phyloP scores from a whole-genome alignment of 2,888 invertebrate genomes.

The Perdita meconis region DNA sequence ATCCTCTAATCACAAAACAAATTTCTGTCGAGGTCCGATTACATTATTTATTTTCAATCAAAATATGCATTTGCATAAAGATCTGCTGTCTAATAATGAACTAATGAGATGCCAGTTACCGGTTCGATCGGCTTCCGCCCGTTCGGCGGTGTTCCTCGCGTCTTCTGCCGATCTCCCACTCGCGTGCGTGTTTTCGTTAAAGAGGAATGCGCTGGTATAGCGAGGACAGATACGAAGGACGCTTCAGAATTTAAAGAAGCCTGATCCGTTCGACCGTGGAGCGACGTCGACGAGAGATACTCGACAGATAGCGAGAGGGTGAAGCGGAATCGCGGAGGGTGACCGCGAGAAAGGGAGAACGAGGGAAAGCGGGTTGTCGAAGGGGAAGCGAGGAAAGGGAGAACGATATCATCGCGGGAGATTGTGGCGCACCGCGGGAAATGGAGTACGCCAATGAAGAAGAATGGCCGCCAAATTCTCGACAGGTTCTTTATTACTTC shows the following conservation, averaged over 20 bases:
- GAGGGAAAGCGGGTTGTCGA: slow-evolving; percentile 1
- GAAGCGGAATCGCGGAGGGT: background rate
- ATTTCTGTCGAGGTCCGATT: too few relatives aligned
- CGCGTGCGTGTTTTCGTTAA: slow-evolving; percentile 57
- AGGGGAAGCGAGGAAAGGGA: slow-evolving; percentile 8
- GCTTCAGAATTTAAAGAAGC: slow-evolving; percentile 61
- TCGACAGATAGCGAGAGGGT: slow-evolving; percentile 23
- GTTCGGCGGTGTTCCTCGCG: slow-evolving; percentile 27
- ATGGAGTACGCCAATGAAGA: slow-evolving; percentile 74
- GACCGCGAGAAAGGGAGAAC: slow-evolving; percentile 9
- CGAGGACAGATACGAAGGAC: slow-evolving; percentile 57
- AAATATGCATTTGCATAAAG: too few relatives aligned
- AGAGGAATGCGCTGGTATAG: slow-evolving; percentile 46
- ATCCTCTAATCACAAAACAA: too few relatives aligned
- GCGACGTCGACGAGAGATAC: slow-evolving; percentile 13
- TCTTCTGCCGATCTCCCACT: slow-evolving; percentile 19
- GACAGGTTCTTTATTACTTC: slow-evolving; percentile 75
- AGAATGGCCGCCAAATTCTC: slow-evolving; percentile 73
- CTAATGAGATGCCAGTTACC: slow-evolving; percentile 54
- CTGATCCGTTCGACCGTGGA: slow-evolving; percentile 50
- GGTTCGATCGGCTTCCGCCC: slow-evolving; percentile 60
- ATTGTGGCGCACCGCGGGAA: slow-evolving; percentile 71
- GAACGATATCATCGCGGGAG: slow-evolving; percentile 67
- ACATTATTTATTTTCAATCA: too few relatives aligned
- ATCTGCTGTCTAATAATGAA: slow-evolving; percentile 54